Percentiles rank a stretch among this genome's conserved stretches.
phyloP scores from a whole-genome alignment of 2,113 vertebrate genomes.

The Chloropsis cyanopogon region DNA sequence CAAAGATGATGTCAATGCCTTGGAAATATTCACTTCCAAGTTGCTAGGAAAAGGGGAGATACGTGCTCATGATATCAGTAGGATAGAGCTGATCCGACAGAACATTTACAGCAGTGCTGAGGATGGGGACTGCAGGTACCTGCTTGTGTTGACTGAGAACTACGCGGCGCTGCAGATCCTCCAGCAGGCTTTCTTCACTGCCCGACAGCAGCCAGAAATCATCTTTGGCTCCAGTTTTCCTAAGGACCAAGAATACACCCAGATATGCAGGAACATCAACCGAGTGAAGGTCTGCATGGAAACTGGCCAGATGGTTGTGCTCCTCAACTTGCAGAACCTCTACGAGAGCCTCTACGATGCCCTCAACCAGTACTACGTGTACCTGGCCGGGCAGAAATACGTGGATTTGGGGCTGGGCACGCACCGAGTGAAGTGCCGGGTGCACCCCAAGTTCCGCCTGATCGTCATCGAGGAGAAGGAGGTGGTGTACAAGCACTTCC shows the following conservation, averaged over 20 bases:
- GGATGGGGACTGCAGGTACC: slow-evolving; percentile 86
- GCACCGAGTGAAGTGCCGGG: slow-evolving; percentile 94
- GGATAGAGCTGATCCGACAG: slow-evolving; percentile 81
- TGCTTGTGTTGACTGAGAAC: slow-evolving; percentile 90
- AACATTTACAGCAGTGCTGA: slow-evolving; percentile 78
- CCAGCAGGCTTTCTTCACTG: slow-evolving; percentile 81
- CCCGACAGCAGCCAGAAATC: slow-evolving; percentile 84
- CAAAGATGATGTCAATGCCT: slow-evolving; percentile 78
- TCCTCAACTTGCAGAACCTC: slow-evolving; percentile 93
- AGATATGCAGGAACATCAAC: slow-evolving; percentile 95
- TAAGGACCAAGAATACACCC: slow-evolving; percentile 93
- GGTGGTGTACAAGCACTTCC: slow-evolving; percentile 89
- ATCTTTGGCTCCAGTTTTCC: slow-evolving; percentile 97
- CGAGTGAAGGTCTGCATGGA: slow-evolving; percentile 97
- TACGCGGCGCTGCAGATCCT: slow-evolving; percentile 91
- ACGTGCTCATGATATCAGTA: slow-evolving; percentile 60
- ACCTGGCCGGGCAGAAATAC: slow-evolving; percentile 91
- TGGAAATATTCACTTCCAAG: slow-evolving; percentile 77
- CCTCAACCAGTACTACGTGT: slow-evolving; percentile 96
- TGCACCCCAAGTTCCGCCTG: slow-evolving; percentile 86
- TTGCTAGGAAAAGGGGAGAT: slow-evolving; percentile 33
- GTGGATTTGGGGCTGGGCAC: slow-evolving; percentile 94
- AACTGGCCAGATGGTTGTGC: slow-evolving; percentile 86
- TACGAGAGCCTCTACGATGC: slow-evolving; percentile 98
- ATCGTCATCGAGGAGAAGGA: slow-evolving; percentile 94